Percentiles rank a stretch among this genome's conserved stretches.
Conservation (phyloP, 2,113 vertebrate genomes). For the Meles meles region DNA sequence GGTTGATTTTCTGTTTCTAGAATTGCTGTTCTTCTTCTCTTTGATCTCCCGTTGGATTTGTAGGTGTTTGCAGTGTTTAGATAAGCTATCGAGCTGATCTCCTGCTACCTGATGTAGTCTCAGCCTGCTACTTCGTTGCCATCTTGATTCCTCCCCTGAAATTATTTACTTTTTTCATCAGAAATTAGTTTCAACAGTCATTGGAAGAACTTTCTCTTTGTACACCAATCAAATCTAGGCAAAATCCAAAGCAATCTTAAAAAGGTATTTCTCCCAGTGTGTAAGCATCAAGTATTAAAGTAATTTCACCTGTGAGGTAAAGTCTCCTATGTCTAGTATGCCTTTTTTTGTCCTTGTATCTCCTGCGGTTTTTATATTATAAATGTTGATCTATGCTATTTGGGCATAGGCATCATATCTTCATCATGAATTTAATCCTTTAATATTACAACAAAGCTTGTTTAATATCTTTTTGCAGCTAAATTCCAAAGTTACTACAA, state of each 20-base stretch:
- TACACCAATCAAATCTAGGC: background rate
- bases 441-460: background rate
- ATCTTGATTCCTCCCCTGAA: too few relatives aligned
- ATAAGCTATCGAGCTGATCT: too few relatives aligned
- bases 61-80: too few relatives aligned
- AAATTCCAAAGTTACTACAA: background rate
- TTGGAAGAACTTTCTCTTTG: background rate
- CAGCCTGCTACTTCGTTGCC: too few relatives aligned
- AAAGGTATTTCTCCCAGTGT: background rate
- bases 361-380: background rate
- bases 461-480: background rate
- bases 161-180: too few relatives aligned
- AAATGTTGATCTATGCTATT: background rate
- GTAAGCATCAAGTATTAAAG: background rate
- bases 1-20: too few relatives aligned
- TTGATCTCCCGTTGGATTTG: too few relatives aligned
- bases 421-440: background rate
- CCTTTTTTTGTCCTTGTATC: background rate
- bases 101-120: too few relatives aligned
- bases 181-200: too few relatives aligned
- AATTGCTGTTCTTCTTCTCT: too few relatives aligned
- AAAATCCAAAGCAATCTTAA: background rate
- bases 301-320: background rate
- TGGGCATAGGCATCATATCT: background rate
- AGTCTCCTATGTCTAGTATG: background rate